Base-by-base conservation (phyloP, 2,113 vertebrate species). In the Labrus mixtus region DNA sequence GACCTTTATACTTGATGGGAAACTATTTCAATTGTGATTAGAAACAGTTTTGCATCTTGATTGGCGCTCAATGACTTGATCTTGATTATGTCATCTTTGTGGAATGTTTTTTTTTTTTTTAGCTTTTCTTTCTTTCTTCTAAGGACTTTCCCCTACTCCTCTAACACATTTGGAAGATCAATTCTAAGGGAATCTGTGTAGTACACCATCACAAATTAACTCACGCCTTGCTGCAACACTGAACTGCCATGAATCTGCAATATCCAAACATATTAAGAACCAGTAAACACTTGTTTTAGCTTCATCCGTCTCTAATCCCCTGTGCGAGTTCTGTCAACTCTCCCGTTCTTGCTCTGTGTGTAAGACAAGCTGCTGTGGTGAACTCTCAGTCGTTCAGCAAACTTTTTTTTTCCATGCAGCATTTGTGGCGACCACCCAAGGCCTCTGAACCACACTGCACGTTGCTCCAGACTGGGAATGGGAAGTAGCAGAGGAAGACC, bases 401-500 rank as follows among this genome's bases (percentile, higher is more conserved):
- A 29, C n/a, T 59, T 81, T 79, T n/a, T n/a, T 78, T 89, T 83
- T 86, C 69, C 60, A 68, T 64, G 58, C 60, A 3, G 48, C 3
- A 2, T 56, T 33, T 67, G 53, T 68, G 60, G 68, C 67, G 83
- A 78, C 82, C 81, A 88, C 79, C 82, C 86, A 74, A 68, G 63
- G 73, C 70, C 77, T 64, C 57, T 55, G 54, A 82, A 82, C 88
- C 85, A 53, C 73, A 45, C 68, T 10, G 77, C 20, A 15, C 39
- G 29, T 43, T 65, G 54, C 68, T 77, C 17, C 57, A 46, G 48
- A 56, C 37, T 37, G 57, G 57, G 79, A 86, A 74, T 10, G 53
- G 59, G 48, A 73, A 75, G 6, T 11, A 48, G 71, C 8, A 17
- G 79, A 89, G 76, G 67, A 57, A 68, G 48, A 23, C 55, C 61